Conservation (phyloP, 2,113 vertebrate genomes). For the Varanus komodoensis region DNA sequence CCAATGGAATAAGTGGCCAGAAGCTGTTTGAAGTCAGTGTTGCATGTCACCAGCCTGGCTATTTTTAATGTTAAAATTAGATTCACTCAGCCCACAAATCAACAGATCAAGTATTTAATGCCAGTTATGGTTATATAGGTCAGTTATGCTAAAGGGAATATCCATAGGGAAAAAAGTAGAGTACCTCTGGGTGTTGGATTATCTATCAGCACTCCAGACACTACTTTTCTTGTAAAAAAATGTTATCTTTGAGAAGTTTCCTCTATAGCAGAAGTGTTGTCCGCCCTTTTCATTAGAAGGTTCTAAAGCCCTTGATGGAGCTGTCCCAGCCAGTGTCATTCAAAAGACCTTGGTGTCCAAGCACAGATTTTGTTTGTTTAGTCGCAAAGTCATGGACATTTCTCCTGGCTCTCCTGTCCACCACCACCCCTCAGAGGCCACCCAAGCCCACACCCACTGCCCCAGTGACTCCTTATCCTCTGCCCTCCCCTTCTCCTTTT, state of each 20-base stretch:
- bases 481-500: too few species aligned
- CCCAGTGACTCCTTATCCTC: too few species aligned
- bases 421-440: too few species aligned
- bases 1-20: background rate
- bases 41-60: background rate
- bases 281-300: background rate
- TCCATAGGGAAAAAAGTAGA: background rate
- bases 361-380: background rate
- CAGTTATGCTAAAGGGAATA: background rate
- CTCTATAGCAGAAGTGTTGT: background rate
- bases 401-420: too few species aligned
- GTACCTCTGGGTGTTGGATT: background rate
- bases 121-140: background rate
- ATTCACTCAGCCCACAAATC: background rate
- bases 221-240: background rate
- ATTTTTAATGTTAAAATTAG: background rate
- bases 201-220: background rate
- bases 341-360: background rate
- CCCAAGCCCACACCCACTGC: too few species aligned
- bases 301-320: background rate
- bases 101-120: background rate
- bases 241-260: background rate
- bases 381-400: too few species aligned
- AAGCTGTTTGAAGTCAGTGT: background rate
- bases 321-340: background rate